Base-by-base conservation (phyloP, 2,888 invertebrate species). In the Tortricodes alternella region DNA sequence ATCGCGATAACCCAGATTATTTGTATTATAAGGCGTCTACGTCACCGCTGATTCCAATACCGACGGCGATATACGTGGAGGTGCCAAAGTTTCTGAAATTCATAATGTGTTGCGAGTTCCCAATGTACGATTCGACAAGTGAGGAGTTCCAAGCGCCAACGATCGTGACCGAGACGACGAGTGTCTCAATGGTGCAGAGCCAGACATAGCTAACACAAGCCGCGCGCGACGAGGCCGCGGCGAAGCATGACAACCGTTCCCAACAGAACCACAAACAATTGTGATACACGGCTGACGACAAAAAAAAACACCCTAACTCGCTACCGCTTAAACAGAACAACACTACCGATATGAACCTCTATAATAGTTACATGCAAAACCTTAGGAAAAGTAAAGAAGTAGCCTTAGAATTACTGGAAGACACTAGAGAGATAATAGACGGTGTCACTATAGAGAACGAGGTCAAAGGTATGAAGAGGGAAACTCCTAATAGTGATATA, bases 41-140 rank as follows among this genome's bases (percentile, higher is more conserved):
- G 41, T 97, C 97, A 58, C 97, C 97, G 0, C 83, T 98, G 70
- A 96, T 98, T 77, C 97, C 97, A 3, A 94, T 98, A 59, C 97
- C 97, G 6, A 96, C 97, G 0, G 92, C 95, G 1, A 94, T 97
- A 39, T 98, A 97, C 83, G 94, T 94, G n/a, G 96, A 96, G 77
- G 95, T 97, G 35, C 97, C 97, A 0, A 92, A 92, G 71, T 95
- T 95, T 62, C 82, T 98, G 44, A 97, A 97, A 81, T 96, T 94
- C 74, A 91, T 96, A 15, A 79, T 97, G 41, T 97, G 97, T 82
- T 97, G 97, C 75, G 98, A 98, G 80, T 97, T 94, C 72, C 97
- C 97, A 0, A 92, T 97, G 56, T 98, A 98, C 78, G 94, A 97
- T 77, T 92, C 92, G 3, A 94, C 94, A 3, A 84, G 94, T 68